Conservation (phyloP, 2,888 invertebrate species). For the Eulithis testata region DNA sequence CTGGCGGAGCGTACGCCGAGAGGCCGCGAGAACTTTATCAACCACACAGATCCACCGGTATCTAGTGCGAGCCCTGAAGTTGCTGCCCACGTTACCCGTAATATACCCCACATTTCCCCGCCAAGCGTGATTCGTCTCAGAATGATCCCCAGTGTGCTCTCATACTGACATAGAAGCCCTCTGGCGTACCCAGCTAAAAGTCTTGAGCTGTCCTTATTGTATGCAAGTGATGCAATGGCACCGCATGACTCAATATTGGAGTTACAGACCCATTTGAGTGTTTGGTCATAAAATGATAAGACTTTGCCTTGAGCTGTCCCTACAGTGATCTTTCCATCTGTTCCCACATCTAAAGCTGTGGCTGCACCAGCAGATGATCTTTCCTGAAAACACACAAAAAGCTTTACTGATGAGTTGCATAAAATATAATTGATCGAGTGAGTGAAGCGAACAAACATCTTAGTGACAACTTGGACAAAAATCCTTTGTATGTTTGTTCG, state of each 20-base stretch:
- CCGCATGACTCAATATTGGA: slow-evolving; percentile 87
- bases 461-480: too few relatives aligned
- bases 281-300: slow-evolving; percentile 90
- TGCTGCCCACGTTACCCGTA: slow-evolving; percentile 78
- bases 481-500: too few relatives aligned
- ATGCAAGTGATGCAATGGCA: slow-evolving; percentile 92
- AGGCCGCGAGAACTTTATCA: slow-evolving; percentile 94
- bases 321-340: slow-evolving; percentile 91
- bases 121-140: slow-evolving; percentile 77
- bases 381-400: slow-evolving; percentile 84
- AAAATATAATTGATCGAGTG: too few relatives aligned
- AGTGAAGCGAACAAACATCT: too few relatives aligned
- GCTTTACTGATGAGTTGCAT: too few relatives aligned
- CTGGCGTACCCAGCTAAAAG: slow-evolving; percentile 90
- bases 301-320: slow-evolving; percentile 97
- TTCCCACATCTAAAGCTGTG: slow-evolving; percentile 90
- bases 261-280: slow-evolving; percentile 94
- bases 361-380: slow-evolving; percentile 95
- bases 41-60: slow-evolving; percentile 98
- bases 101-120: slow-evolving; percentile 78
- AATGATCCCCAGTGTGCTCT: slow-evolving; percentile 87
- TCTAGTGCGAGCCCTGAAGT: slow-evolving; percentile 87
- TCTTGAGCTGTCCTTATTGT: slow-evolving; percentile 94
- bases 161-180: slow-evolving; percentile 96
- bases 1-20: slow-evolving; percentile 95